A percentile compares a stretch with the other conserved stretches of the same genome.
Conservation (phyloP, 2,797 vertebrate genomes). For the Phoeniculus purpureus region DNA sequence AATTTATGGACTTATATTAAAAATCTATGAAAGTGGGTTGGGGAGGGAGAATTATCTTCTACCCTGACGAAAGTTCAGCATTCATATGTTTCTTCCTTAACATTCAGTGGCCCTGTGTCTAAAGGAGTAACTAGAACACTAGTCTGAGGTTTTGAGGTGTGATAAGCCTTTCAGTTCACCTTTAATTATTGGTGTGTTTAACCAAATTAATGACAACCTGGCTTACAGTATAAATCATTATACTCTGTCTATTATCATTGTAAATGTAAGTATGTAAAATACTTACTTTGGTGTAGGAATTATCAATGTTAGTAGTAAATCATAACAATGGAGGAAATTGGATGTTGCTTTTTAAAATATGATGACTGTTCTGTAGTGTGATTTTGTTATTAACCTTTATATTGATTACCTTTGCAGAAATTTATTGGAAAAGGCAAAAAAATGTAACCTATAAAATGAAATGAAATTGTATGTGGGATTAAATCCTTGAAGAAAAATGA, state of each 20-base stretch:
- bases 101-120: neutral
- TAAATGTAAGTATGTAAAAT: slow-evolving; percentile 13
- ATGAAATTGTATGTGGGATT: neutral
- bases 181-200: slow-evolving; percentile 52
- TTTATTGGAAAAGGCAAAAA: neutral
- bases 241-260: neutral
- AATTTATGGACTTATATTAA: neutral
- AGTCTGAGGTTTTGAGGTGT: neutral
- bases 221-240: neutral
- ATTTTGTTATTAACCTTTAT: neutral
- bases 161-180: slow-evolving; percentile 70
- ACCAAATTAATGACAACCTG: slow-evolving; percentile 34
- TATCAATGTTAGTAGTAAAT: neutral
- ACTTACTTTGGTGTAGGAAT: neutral
- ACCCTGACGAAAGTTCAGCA: neutral
- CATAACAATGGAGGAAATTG: neutral
- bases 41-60: neutral
- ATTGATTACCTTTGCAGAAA: neutral
- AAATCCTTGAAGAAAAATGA: neutral
- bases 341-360: neutral
- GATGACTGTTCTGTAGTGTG: neutral
- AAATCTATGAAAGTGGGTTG: neutral
- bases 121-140: neutral
- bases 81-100: slow-evolving; percentile 9
- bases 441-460: neutral